A percentile compares a stretch with the other conserved stretches of the same genome.
phyloP scores from a whole-genome alignment of 2,888 invertebrate genomes.

The Tachystola acroxantha region DNA sequence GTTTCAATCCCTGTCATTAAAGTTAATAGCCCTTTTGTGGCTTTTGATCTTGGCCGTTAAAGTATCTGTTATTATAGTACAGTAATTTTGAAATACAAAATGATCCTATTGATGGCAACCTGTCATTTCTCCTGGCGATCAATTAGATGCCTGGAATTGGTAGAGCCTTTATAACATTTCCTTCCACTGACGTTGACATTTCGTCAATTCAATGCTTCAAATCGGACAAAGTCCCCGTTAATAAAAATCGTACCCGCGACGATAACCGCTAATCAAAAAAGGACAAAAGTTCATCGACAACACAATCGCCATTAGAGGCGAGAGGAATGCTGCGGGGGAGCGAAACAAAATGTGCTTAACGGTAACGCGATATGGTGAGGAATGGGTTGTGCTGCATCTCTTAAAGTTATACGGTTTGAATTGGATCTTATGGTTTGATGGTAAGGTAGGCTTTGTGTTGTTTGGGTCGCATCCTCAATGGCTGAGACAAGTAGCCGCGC shows the following conservation, averaged over 20 bases:
- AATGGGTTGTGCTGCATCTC: constrained; percentile 49
- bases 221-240: constrained; percentile 33
- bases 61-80: not conserved
- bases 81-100: not conserved
- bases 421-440: constrained; percentile 37
- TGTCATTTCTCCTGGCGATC: not conserved
- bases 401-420: constrained; percentile 25
- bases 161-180: constrained; percentile 6
- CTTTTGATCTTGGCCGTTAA: constrained; percentile 4
- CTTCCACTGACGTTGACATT: constrained; percentile 1
- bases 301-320: constrained; percentile 49
- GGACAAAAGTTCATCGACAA: constrained; percentile 67
- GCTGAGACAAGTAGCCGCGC: constrained; percentile 44
- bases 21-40: constrained; percentile 8
- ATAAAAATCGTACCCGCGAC: constrained; percentile 51
- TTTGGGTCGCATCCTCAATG: constrained; percentile 29
- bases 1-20: constrained; percentile 11
- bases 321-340: constrained; percentile 45
- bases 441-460: constrained; percentile 47
- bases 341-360: constrained; percentile 61
- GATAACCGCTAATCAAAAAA: constrained; percentile 69
- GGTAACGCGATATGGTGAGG: constrained; percentile 59
- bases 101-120: not conserved
- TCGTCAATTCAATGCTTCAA: constrained; percentile 21
- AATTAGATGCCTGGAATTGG: not conserved